Conservation (phyloP, 2,797 vertebrate genomes). For the Knipowitschia caucasica region DNA sequence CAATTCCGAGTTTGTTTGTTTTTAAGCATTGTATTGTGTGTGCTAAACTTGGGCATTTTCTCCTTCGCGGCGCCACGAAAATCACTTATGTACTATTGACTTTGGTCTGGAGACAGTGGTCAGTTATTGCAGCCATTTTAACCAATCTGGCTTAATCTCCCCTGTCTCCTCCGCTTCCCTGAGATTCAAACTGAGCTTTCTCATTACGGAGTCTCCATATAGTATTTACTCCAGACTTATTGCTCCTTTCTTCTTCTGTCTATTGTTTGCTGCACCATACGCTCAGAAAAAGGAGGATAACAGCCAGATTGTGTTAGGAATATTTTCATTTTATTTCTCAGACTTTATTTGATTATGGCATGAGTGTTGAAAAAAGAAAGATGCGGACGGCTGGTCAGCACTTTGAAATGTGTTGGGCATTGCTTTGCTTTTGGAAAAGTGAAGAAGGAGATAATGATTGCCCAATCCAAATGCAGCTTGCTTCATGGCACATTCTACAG, state of each 20-base stretch:
- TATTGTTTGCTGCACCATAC: slow-evolving; percentile 9
- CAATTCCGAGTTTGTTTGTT: slow-evolving; percentile 72
- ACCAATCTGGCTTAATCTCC: slow-evolving; percentile 49
- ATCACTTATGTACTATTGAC: slow-evolving; percentile 74
- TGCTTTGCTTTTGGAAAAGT: neutral
- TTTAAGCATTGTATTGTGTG: slow-evolving; percentile 29
- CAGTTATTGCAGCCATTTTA: slow-evolving; percentile 69
- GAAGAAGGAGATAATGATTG: neutral
- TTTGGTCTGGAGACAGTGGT: slow-evolving; percentile 69
- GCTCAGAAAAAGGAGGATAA: slow-evolving; percentile 1
- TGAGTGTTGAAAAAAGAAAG: neutral
- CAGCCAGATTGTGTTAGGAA: slow-evolving; percentile 5
- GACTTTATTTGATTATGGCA: slow-evolving; percentile 9
- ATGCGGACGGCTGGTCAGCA: slow-evolving; percentile 2
- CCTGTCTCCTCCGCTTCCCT: slow-evolving; percentile 32
- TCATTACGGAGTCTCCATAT: slow-evolving; percentile 31
- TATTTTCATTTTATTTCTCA: slow-evolving; percentile 11
- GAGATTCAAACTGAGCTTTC: slow-evolving; percentile 24
- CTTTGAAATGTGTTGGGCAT: neutral
- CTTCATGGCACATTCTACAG: too few species aligned
- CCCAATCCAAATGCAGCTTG: neutral
- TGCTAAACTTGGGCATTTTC: slow-evolving; percentile 42
- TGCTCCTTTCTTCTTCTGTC: slow-evolving; percentile 13
- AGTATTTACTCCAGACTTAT: slow-evolving; percentile 25
- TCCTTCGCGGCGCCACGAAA: slow-evolving; percentile 48